Percentiles rank a stretch among this genome's conserved stretches.
Conservation (phyloP, 2,888 invertebrate genomes). For the Epsilonema sp. region DNA sequence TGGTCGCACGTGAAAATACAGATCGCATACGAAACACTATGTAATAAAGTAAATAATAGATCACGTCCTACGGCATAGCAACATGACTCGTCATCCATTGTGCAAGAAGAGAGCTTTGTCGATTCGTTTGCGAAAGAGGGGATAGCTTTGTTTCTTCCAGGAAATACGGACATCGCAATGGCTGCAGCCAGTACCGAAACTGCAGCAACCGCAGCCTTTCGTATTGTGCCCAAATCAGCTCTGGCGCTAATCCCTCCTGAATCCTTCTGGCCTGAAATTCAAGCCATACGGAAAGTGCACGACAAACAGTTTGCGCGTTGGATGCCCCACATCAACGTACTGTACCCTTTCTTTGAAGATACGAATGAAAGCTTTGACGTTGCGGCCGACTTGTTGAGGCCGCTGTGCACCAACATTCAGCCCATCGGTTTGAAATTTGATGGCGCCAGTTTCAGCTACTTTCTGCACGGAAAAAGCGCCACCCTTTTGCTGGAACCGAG, state of each 20-base stretch:
- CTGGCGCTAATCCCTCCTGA: neutral
- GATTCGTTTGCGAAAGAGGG: too few relatives aligned
- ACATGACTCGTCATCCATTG: too few relatives aligned
- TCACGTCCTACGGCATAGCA: too few relatives aligned
- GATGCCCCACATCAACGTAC: neutral
- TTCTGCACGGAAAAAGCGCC: neutral
- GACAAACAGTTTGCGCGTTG: conserved; percentile 31
- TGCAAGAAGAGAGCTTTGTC: too few relatives aligned
- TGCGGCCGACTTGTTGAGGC: neutral
- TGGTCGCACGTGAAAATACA: too few relatives aligned
- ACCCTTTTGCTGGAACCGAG: neutral
- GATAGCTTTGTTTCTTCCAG: too few relatives aligned
- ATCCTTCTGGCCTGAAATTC: conserved; percentile 24
- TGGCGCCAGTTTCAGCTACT: neutral
- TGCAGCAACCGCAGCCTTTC: too few relatives aligned
- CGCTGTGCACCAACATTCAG: neutral
- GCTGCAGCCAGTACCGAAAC: too few relatives aligned
- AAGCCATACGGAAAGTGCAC: conserved; percentile 46
- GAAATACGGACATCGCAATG: too few relatives aligned
- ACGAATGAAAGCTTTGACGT: neutral
- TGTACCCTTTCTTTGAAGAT: neutral
- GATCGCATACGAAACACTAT: too few relatives aligned
- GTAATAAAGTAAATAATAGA: too few relatives aligned
- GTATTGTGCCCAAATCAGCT: neutral
- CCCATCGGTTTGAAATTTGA: neutral